Percentiles rank a stretch among this genome's conserved stretches.
Conservation (phyloP, 2,113 vertebrate species). For the Caranx ignobilis region DNA sequence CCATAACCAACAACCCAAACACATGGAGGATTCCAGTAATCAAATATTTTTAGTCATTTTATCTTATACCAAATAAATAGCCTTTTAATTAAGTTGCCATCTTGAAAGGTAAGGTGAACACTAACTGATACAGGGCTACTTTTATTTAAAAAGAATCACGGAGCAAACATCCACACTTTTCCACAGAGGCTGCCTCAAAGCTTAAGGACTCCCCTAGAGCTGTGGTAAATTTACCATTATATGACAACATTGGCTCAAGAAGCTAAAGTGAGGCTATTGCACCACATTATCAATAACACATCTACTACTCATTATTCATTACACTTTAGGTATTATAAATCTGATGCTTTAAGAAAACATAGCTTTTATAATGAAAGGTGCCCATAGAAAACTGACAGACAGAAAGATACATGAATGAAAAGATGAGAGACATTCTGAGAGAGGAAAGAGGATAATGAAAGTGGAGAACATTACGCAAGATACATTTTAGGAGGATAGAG, state of each 20-base stretch:
- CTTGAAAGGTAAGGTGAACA: not conserved
- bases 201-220: conserved; percentile 11
- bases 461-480: conserved; percentile 42
- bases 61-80: not conserved
- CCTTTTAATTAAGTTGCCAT: not conserved
- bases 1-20: no score
- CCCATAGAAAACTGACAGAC: conserved; percentile 20
- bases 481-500: conserved; percentile 1
- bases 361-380: conserved; percentile 35
- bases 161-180: conserved; percentile 1
- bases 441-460: conserved; percentile 31
- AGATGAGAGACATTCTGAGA: conserved; percentile 33
- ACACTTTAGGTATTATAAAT: conserved; percentile 31
- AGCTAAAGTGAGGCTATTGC: conserved; percentile 21
- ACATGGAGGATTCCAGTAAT: not conserved
- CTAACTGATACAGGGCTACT: not conserved
- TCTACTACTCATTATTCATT: conserved; percentile 22
- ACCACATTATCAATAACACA: conserved; percentile 64
- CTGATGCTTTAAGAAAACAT: conserved; percentile 34
- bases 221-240: conserved; percentile 41
- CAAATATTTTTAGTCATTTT: not conserved
- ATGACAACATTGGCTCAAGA: conserved; percentile 30
- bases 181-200: conserved; percentile 18
- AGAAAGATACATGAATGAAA: conserved; percentile 39
- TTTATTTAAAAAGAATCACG: not conserved